These are phyloP conservation scores for Actenoides lindsayi DNA, from an alignment of 2,113 vertebrate species.

Conservation along the genomic window DNA sequence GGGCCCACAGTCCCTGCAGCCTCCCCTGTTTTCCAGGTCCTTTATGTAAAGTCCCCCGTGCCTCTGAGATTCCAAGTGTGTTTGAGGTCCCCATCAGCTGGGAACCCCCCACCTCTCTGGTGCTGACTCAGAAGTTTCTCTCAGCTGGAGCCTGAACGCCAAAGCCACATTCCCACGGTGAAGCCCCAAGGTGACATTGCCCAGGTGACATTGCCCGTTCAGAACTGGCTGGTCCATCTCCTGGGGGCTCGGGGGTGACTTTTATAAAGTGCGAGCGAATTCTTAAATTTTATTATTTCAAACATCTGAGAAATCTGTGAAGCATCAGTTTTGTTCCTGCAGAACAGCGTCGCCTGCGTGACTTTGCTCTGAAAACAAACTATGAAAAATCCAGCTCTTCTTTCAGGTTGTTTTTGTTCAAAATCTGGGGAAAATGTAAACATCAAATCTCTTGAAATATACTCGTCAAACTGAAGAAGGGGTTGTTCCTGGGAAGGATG, in stretches of 20 bases:
- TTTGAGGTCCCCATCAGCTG: background rate
- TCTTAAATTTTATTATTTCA: background rate
- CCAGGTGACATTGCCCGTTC: background rate
- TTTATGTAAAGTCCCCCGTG: background rate
- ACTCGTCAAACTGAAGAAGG: background rate
- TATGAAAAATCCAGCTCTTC: background rate
- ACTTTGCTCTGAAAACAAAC: background rate
- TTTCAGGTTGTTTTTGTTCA: background rate
- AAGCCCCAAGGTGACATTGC: background rate
- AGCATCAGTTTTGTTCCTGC: background rate
- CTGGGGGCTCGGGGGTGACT: background rate
- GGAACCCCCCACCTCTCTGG: background rate
- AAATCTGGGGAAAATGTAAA: background rate
- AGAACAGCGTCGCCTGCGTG: background rate
- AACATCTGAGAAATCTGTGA: background rate
- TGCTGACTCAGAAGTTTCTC: background rate
- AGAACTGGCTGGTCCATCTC: background rate
- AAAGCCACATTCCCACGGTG: accelerated
- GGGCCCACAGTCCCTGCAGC: background rate
- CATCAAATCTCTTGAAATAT: background rate
- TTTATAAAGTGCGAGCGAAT: background rate
- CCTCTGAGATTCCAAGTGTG: accelerated
- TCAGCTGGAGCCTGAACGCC: background rate
- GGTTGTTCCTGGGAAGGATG: background rate
- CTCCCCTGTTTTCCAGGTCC: background rate